Percentiles rank a stretch among this genome's conserved stretches.
phyloP scores from a whole-genome alignment of 2,888 invertebrate genomes.

The Diplazon laetatorius region DNA sequence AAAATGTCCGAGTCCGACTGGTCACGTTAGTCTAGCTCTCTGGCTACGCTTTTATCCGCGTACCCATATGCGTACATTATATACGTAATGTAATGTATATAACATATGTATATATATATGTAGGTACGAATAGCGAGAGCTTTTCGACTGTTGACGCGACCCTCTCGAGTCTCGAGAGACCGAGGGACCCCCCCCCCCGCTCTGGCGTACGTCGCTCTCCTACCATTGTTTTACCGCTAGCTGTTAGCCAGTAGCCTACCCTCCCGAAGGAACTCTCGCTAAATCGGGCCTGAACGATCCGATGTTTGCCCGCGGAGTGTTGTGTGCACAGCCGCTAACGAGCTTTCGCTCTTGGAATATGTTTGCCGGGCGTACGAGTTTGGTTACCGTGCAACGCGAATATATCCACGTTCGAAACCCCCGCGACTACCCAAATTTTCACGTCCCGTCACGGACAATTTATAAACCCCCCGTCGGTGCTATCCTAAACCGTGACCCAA shows the following conservation, averaged over 20 bases:
- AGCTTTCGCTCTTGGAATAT: conserved; percentile 68
- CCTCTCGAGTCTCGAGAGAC: conserved; percentile 36
- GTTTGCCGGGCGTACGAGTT: conserved; percentile 65
- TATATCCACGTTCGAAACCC: background rate
- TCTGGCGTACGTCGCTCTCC: background rate
- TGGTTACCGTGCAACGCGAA: conserved; percentile 4
- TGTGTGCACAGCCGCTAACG: conserved; percentile 68
- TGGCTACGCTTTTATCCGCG: too few species aligned
- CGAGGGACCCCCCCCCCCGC: background rate
- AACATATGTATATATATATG: too few species aligned
- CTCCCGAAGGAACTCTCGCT: conserved; percentile 71
- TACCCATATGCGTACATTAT: too few species aligned
- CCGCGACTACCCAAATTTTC: conserved; percentile 24
- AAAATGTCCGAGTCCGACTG: conserved; percentile 6
- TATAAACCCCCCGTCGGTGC: conserved; percentile 3
- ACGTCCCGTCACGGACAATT: conserved; percentile 17
- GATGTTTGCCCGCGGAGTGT: conserved; percentile 69
- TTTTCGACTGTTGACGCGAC: conserved; percentile 41
- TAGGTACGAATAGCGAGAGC: background rate
- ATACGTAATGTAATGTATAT: too few species aligned
- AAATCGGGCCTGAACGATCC: conserved; percentile 74
- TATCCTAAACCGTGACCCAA: too few species aligned
- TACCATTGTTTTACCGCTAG: conserved; percentile 70
- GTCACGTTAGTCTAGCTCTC: background rate
- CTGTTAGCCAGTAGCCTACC: conserved; percentile 59